These are phyloP conservation scores for Petrocephalus microphthalmus DNA, from an alignment of 2,113 vertebrate genomes.

Conservation along the genomic window DNA sequence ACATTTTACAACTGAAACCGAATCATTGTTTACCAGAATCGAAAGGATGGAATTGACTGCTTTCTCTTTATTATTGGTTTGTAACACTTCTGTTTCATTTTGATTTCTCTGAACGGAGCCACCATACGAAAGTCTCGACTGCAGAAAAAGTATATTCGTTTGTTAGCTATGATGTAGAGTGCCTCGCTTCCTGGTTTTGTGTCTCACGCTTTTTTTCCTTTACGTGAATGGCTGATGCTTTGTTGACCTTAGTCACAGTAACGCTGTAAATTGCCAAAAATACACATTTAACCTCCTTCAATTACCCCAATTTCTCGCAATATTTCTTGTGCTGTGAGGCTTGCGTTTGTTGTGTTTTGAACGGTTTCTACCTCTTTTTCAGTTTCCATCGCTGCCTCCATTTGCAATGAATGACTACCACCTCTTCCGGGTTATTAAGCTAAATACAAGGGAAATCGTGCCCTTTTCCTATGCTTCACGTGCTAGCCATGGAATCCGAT, in stretches of 20 bases:
- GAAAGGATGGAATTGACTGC: background rate
- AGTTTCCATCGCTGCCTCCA: background rate
- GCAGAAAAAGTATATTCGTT: background rate
- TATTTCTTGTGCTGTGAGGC: background rate
- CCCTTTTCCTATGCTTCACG: background rate
- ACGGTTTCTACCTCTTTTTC: background rate
- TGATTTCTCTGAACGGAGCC: background rate
- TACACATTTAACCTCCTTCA: background rate
- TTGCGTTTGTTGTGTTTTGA: background rate
- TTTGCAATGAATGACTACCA: background rate
- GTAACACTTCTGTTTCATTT: background rate
- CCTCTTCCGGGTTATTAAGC: background rate
- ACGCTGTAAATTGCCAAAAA: background rate
- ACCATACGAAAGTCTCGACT: background rate
- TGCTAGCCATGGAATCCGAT: background rate
- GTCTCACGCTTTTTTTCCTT: background rate
- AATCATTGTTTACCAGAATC: background rate
- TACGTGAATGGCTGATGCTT: background rate
- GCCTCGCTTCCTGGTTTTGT: slow-evolving; percentile 1
- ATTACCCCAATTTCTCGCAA: background rate
- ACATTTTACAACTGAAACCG: slow-evolving; percentile 11
- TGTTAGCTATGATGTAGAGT: background rate
- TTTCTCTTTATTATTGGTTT: background rate
- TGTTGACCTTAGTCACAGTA: background rate
- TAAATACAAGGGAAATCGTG: background rate